Conservation (phyloP, 2,113 vertebrate species). For the Pseudorasbora parva region DNA sequence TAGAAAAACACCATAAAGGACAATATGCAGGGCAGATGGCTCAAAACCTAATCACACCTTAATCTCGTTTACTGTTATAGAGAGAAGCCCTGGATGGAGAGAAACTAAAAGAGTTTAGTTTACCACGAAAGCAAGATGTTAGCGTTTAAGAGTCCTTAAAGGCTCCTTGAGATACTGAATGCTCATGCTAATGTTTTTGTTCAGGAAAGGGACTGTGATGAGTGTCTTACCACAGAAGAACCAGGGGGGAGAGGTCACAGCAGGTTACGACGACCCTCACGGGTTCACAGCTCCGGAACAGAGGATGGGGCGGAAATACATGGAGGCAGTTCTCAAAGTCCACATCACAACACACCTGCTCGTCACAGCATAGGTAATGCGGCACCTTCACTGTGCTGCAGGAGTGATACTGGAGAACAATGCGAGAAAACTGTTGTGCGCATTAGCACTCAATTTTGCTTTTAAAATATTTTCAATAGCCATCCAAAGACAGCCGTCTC, state of each 20-base stretch:
- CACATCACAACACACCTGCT: conserved; percentile 61
- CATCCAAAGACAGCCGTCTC: no score
- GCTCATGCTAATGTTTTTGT: background rate
- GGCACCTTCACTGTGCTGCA: background rate
- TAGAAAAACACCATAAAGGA: background rate
- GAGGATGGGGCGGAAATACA: conserved; percentile 53
- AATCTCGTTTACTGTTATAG: conserved; percentile 18
- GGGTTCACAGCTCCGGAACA: conserved; percentile 48
- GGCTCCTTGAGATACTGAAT: background rate
- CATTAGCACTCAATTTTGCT: no score
- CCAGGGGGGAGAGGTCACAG: conserved; percentile 22
- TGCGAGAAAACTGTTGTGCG: background rate
- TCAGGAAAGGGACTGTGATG: conserved; percentile 36
- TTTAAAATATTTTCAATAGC: no score
- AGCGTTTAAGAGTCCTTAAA: background rate
- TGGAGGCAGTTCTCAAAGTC: conserved; percentile 34
- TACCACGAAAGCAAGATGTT: background rate
- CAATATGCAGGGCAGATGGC: background rate
- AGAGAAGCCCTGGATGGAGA: background rate
- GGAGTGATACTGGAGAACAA: background rate
- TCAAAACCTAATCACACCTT: background rate
- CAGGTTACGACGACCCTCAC: conserved; percentile 41
- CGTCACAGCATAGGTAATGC: conserved; percentile 51
- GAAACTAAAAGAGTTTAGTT: background rate
- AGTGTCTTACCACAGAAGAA: conserved; percentile 9